phyloP scores from a whole-genome alignment of 2,888 invertebrate species.

The Schizaphis graminum region DNA sequence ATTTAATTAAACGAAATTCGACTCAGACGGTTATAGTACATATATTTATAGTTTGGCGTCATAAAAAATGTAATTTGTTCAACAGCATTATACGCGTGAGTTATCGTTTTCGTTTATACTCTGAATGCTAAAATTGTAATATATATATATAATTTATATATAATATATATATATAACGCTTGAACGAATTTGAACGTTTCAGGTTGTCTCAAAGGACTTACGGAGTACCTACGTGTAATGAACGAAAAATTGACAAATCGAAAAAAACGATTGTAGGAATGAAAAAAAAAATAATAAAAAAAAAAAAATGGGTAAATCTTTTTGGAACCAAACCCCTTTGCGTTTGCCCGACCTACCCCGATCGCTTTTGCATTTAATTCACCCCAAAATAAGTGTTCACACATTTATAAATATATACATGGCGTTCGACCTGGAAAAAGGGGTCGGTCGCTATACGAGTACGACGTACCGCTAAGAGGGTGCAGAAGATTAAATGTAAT shows the following conservation, averaged over 20 bases:
- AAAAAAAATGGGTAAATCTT: slow-evolving; percentile 12
- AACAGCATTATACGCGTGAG: not conserved
- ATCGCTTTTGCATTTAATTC: slow-evolving; percentile 24
- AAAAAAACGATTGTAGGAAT: not conserved
- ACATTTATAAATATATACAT: slow-evolving; percentile 32
- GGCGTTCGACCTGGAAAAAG: not conserved
- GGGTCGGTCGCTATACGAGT: not conserved
- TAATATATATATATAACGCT: not conserved
- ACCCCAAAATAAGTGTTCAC: slow-evolving; percentile 17
- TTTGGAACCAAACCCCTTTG: not conserved
- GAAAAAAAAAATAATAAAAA: slow-evolving; percentile 6
- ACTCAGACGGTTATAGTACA: not conserved
- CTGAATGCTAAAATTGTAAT: not conserved
- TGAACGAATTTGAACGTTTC: not conserved
- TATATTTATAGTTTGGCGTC: not conserved
- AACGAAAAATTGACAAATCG: slow-evolving; percentile 20
- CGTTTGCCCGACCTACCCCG: not conserved
- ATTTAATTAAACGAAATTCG: not conserved
- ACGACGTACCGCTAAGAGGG: not conserved
- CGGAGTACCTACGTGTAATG: not conserved
- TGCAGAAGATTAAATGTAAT: slow-evolving; percentile 38
- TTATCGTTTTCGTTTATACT: not conserved
- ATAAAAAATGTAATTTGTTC: not conserved
- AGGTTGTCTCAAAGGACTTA: not conserved
- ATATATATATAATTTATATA: not conserved